These are phyloP conservation scores for Microctonus aethiopoides DNA, from an alignment of 2,888 invertebrate species.

Conservation along the genomic window DNA sequence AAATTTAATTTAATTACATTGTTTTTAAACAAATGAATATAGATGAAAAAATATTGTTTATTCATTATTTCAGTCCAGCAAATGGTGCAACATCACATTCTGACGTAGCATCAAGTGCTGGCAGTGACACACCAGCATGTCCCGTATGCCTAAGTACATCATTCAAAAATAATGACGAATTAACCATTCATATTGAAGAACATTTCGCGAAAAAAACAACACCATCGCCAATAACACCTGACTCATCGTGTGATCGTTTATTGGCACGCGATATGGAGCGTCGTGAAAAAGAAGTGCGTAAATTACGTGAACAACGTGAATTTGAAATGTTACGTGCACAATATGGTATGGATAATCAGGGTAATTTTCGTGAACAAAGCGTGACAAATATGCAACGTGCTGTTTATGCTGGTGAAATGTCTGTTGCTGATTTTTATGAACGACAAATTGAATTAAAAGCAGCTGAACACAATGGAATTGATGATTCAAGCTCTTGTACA, in stretches of 20 bases:
- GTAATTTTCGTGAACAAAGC: constrained; percentile 82
- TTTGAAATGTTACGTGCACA: constrained; percentile 84
- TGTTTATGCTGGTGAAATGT: constrained; percentile 87
- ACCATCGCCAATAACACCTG: constrained; percentile 66
- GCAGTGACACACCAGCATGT: constrained; percentile 63
- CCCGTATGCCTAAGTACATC: constrained; percentile 67
- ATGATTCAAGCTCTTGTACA: constrained; percentile 85
- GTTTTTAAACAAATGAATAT: too few relatives aligned
- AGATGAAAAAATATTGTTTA: too few relatives aligned
- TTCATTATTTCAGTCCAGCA: constrained; percentile 54
- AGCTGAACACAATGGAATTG: constrained; percentile 82
- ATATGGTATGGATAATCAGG: constrained; percentile 91
- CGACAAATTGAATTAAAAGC: constrained; percentile 80
- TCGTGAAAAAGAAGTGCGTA: constrained; percentile 75
- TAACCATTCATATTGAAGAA: constrained; percentile 82
- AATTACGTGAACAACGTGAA: constrained; percentile 81
- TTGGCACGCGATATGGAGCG: constrained; percentile 71
- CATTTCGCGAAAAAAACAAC: constrained; percentile 74
- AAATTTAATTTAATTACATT: too few relatives aligned
- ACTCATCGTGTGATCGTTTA: constrained; percentile 68
- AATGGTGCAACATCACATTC: constrained; percentile 59
- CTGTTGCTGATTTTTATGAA: constrained; percentile 87
- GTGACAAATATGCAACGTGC: constrained; percentile 84
- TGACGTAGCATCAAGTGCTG: constrained; percentile 59
- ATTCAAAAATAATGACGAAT: constrained; percentile 69